Percentiles rank a stretch among this genome's conserved stretches.
These are phyloP conservation scores for Ophonus ardosiacus DNA, from an alignment of 2,888 invertebrate species.

Conservation along the genomic window DNA sequence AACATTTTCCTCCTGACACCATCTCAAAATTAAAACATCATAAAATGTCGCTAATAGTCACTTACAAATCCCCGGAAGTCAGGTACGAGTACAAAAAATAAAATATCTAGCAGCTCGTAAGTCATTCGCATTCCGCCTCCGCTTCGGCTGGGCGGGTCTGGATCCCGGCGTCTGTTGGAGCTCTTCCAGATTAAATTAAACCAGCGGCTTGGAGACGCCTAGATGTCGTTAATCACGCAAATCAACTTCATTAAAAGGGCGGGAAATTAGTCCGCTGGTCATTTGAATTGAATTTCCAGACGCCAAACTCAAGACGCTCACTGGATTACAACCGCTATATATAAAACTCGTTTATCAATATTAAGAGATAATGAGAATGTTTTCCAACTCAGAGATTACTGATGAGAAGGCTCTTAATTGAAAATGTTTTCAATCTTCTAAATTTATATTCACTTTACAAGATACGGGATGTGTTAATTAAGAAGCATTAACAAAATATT, in stretches of 20 bases:
- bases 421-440: neutral
- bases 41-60: conserved; percentile 21
- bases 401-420: conserved; percentile 23
- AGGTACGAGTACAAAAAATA: conserved; percentile 6
- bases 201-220: conserved; percentile 17
- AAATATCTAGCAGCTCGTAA: neutral
- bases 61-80: conserved; percentile 12
- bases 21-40: conserved; percentile 10
- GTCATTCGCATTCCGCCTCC: neutral
- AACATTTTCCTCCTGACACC: neutral
- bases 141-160: neutral
- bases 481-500: neutral
- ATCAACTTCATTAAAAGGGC: conserved; percentile 52
- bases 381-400: conserved; percentile 41
- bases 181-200: conserved; percentile 48
- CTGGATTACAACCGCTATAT: conserved; percentile 24
- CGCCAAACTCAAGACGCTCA: conserved; percentile 6
- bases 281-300: conserved; percentile 41
- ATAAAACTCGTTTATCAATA: conserved; percentile 55
- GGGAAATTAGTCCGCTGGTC: conserved; percentile 49
- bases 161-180: neutral
- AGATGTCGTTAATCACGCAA: conserved; percentile 55
- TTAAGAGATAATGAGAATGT: conserved; percentile 45
- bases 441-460: conserved; percentile 9
- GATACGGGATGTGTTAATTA: neutral